Evolutionary conservation across 2,888 invertebrate genomes (phyloP).

Genomic region (Polydrusus pterygomalis): DNA sequence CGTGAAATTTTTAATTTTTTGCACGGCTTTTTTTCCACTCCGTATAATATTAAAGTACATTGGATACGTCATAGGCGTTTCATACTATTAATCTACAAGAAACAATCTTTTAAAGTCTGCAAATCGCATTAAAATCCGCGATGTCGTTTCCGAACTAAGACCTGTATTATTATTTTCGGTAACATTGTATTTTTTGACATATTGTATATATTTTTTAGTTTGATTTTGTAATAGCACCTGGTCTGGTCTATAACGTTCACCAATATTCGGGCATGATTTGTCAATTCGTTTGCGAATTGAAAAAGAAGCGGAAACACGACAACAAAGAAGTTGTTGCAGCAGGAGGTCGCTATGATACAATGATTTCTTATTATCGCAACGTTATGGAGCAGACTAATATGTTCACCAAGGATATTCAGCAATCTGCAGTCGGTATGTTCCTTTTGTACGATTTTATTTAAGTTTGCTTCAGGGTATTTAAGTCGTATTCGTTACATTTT

Average conservation of each 20-base stretch:
- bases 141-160: too few species aligned
- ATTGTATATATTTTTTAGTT: conserved; percentile 72
- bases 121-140: too few species aligned
- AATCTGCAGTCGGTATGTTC: conserved; percentile 76
- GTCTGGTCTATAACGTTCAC: conserved; percentile 77
- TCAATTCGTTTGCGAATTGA: conserved; percentile 78
- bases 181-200: too few species aligned
- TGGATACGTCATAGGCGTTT: too few species aligned
- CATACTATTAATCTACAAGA: too few species aligned
- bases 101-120: too few species aligned
- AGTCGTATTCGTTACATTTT: too few species aligned
- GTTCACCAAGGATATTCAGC: conserved; percentile 64
- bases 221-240: conserved; percentile 76
- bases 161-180: background rate
- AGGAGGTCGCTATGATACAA: conserved; percentile 92
- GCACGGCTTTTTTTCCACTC: too few species aligned
- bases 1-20: too few species aligned
- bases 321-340: conserved; percentile 85
- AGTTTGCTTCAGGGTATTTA: too few species aligned
- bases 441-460: background rate
- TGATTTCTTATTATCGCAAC: conserved; percentile 82
- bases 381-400: conserved; percentile 62
- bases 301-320: conserved; percentile 73
- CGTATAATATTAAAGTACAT: too few species aligned
- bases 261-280: conserved; percentile 82